These are phyloP conservation scores for Ophioninae sp. DNA, from an alignment of 2,888 invertebrate species.

Conservation along the genomic window DNA sequence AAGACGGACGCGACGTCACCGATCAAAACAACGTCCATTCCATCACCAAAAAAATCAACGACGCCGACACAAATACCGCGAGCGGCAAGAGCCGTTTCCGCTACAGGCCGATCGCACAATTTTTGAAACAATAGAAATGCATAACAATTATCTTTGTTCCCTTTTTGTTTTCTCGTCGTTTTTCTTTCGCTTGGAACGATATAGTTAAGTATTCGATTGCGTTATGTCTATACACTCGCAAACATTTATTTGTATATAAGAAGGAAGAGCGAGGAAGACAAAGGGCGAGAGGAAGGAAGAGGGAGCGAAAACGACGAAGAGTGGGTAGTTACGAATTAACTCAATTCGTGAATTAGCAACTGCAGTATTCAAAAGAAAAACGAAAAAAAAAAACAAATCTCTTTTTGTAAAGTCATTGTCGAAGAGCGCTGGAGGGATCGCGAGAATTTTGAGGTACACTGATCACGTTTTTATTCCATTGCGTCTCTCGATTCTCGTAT, in stretches of 20 bases:
- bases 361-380: slow-evolving; percentile 55
- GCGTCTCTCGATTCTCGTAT: slow-evolving; percentile 18
- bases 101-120: slow-evolving; percentile 75
- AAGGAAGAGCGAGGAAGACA: slow-evolving; percentile 21
- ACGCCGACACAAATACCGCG: slow-evolving; percentile 74
- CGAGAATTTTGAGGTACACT: slow-evolving; percentile 25
- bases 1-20: slow-evolving; percentile 55
- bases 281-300: not conserved
- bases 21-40: slow-evolving; percentile 68
- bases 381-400: slow-evolving; percentile 17
- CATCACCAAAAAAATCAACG: slow-evolving; percentile 67
- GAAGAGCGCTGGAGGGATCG: slow-evolving; percentile 19
- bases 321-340: slow-evolving; percentile 41
- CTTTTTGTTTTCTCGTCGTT: slow-evolving; percentile 32
- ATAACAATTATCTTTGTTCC: slow-evolving; percentile 25
- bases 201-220: slow-evolving; percentile 35
- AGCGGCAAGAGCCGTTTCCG: slow-evolving; percentile 73
- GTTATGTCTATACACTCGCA: slow-evolving; percentile 36
- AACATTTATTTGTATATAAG: slow-evolving; percentile 58
- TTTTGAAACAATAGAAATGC: slow-evolving; percentile 63
- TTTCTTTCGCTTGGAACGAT: slow-evolving; percentile 39
- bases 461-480: slow-evolving; percentile 18
- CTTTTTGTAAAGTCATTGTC: slow-evolving; percentile 54
- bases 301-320: slow-evolving; percentile 8
- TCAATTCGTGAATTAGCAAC: slow-evolving; percentile 47